Evolutionary conservation across 2,888 invertebrate genomes (phyloP), one percentile per base, ranked within the genome.

Genomic region (Cataglyphis cursor): DNA sequence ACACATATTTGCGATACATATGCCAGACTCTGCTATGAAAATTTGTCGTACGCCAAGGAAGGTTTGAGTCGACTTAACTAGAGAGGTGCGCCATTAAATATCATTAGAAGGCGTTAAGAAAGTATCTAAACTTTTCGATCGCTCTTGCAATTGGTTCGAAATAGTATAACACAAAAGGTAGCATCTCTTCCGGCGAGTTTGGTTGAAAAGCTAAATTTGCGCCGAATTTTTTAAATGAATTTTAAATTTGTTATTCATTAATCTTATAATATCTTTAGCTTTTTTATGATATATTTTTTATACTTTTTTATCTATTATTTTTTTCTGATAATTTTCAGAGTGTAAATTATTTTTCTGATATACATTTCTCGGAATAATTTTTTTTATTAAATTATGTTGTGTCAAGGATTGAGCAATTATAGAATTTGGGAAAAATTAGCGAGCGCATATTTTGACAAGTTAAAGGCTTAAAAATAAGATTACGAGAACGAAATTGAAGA

Each of bases 1-100:
- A 94, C 93, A 94, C 91, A 89, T 90, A 89, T 92, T 91, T 92
- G 90, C 87, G 87, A 87, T 89, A 89, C 88, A 87, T 87, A 87
- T 85, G 82, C 81, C 48, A 61, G 35, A 41, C 12, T 64, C n/a
- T 59, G 80, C 59, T 82, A 57, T 8, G 6, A 10, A 41, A 65
- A 68, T 70, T 78, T 78, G 18, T 70, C 54, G 18, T 54, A 48
- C 35, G 31, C 12, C 57, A 54, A 38, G 18, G 18, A 78, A 78
- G 72, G n/a, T 24, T 64, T 75, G 12, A 75, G 12, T 65, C 41
- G 35, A 76, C 66, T 66, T 65, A 68, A 54, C 15, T 66, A 76
- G n/a, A 78, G 15, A 24, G 21, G n/a, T 41, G n/a, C 35, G 44
- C 21, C 65, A 12, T 35, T 75, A 8, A 66, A 28, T 24, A 31